These are phyloP conservation scores for Calidris pygmaea DNA, from an alignment of 2,113 vertebrate species.

Conservation along the genomic window DNA sequence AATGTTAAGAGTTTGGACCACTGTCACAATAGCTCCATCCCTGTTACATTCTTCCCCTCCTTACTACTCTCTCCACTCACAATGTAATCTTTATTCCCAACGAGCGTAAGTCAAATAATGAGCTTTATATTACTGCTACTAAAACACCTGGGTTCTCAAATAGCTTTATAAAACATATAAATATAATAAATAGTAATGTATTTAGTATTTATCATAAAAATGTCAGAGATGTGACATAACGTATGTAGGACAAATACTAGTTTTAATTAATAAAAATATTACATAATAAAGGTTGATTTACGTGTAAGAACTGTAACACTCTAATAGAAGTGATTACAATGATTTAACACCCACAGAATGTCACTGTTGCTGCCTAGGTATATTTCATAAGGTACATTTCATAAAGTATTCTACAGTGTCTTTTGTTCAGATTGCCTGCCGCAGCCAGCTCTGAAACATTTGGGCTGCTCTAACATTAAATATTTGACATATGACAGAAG, in stretches of 20 bases:
- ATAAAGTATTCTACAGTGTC: neutral
- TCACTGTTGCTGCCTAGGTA: neutral
- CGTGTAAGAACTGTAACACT: neutral
- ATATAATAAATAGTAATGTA: neutral
- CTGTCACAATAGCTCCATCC: neutral
- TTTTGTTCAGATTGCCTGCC: neutral
- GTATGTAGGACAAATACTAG: neutral
- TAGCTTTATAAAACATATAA: neutral
- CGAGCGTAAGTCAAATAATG: neutral
- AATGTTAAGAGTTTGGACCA: neutral
- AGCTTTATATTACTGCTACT: neutral
- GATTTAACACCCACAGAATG: neutral
- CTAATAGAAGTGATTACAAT: neutral
- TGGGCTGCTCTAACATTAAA: neutral
- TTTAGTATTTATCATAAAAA: constrained; percentile 23
- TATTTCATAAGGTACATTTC: neutral
- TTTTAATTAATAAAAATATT: neutral
- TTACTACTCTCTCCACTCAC: neutral
- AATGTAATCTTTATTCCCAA: constrained; percentile 10
- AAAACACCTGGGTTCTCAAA: neutral
- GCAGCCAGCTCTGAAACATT: neutral
- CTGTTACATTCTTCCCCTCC: neutral
- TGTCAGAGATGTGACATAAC: neutral
- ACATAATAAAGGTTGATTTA: neutral
- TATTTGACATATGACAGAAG: neutral